Evolutionary conservation across 1,140 invertebrate species (phyloP).

Genomic region (Oryctes rhinoceros): DNA sequence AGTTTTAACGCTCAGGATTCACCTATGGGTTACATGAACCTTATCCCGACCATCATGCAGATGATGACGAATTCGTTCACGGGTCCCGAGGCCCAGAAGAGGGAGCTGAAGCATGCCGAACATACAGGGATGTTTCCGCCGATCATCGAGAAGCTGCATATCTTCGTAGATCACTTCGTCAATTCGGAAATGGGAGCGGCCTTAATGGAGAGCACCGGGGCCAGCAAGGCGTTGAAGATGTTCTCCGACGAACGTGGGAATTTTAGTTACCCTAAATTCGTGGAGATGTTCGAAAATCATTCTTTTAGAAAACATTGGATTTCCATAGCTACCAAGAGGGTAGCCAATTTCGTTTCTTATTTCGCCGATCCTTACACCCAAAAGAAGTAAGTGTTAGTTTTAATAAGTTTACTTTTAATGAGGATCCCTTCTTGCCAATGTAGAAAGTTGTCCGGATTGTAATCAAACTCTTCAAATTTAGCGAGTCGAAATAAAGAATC

Average conservation of each 20-base stretch:
- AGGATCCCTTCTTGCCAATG: not conserved
- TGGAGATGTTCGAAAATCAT: constrained; percentile 80
- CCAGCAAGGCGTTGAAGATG: constrained; percentile 69
- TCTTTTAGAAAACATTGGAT: constrained; percentile 80
- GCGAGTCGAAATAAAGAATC: too few species aligned
- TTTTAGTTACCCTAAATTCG: constrained; percentile 74
- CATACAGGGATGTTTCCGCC: constrained; percentile 78
- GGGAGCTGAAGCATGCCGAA: constrained; percentile 72
- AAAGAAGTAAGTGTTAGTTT: constrained; percentile 66
- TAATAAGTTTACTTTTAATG: not conserved
- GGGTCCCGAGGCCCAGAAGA: constrained; percentile 64
- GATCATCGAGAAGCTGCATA: constrained; percentile 74
- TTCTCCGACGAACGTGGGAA: constrained; percentile 73
- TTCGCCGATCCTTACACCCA: constrained; percentile 78
- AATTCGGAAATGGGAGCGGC: constrained; percentile 78
- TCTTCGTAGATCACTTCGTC: constrained; percentile 81
- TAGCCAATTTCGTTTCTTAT: constrained; percentile 78
- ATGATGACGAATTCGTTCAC: constrained; percentile 64
- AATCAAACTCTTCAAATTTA: too few species aligned
- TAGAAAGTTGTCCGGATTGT: not conserved
- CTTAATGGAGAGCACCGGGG: constrained; percentile 75
- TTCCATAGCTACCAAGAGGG: constrained; percentile 70
- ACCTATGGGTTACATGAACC: constrained; percentile 46
- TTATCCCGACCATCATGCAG: constrained; percentile 56
- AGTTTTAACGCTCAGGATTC: constrained; percentile 52